Evolutionary conservation across 2,113 vertebrate genomes (phyloP), one percentile per base, ranked within the genome.

Genomic region (Oreochromis spilurus): DNA sequence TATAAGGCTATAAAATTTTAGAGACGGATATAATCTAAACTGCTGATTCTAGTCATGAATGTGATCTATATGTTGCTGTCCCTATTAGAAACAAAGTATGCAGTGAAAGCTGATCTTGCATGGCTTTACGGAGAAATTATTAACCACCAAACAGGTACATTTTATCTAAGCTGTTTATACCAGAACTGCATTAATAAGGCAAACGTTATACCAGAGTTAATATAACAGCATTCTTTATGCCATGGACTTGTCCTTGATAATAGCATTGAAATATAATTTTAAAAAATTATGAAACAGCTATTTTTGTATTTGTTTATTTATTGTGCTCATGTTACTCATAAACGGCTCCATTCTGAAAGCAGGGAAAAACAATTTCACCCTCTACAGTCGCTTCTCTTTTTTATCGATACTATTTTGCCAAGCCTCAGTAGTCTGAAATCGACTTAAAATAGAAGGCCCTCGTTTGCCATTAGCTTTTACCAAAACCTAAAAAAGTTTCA

Each of bases 91-190:
- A 70, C n/a, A 26, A 45, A 45, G 67, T 48, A 29, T 48, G 21
- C 14, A 10, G 16, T 72, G 36, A 17, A 72, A 29, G 48, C 5
- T 48, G 40, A 17, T 29, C 40, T 45, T 72, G 21, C 21, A 45
- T 72, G 40, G 40, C 38, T 72, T 72, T 48, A 72, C 1, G 0
- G 67, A 17, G 38, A 72, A 72, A 72, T 48, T 48, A 48, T 26
- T 26, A 48, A 45, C 14, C 40, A 72, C 0, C 0, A 45, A 72
- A 72, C 3, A 26, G 40, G 38, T 45, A 29, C 0, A 72, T 43
- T 72, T 72, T 6, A 48, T 26, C 40, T 10, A 29, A 17, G 21
- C 67, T 48, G 67, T 72, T 45, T 11, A 26, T 7, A 72, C 13
- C 40, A 50, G 14, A 16, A 50, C 16, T 50, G 48, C 11, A 50